Evolutionary conservation across 2,888 invertebrate species (phyloP).

Genomic region (Luperina testacea): DNA sequence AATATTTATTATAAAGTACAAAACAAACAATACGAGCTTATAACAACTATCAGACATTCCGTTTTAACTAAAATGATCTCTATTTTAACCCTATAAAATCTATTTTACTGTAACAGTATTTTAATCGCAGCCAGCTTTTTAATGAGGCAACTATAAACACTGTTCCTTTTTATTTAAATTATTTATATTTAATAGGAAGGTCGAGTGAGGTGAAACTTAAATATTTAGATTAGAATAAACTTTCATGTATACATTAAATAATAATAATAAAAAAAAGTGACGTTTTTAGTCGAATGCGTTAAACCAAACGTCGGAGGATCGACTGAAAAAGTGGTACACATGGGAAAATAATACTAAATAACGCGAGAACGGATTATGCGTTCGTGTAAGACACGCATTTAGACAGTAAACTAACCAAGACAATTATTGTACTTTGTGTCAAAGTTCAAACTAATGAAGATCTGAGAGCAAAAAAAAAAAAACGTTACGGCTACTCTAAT

Average conservation of each 20-base stretch:
- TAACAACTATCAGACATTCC: conserved; percentile 66
- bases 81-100: conserved; percentile 64
- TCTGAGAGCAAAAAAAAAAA: conserved; percentile 51
- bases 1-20: conserved; percentile 54
- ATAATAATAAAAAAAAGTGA: conserved; percentile 6
- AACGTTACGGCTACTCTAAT: conserved; percentile 26
- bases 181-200: conserved; percentile 69
- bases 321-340: conserved; percentile 37
- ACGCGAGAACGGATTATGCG: conserved; percentile 26
- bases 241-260: conserved; percentile 36
- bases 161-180: conserved; percentile 65
- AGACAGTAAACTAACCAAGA: conserved; percentile 44
- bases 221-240: conserved; percentile 53
- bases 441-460: conserved; percentile 60
- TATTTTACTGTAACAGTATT: conserved; percentile 72
- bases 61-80: conserved; percentile 73
- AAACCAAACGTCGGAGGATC: conserved; percentile 28
- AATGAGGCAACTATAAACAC: conserved; percentile 64
- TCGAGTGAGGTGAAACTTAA: conserved; percentile 64
- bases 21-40: conserved; percentile 60
- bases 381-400: conserved; percentile 43
- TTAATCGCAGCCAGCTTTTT: conserved; percentile 68
- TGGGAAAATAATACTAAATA: conserved; percentile 28
- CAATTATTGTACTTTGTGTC: conserved; percentile 55
- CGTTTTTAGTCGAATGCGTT: conserved; percentile 44